phyloP scores from a whole-genome alignment of 37 sponge, comb jelly and placozoan species.

The Petrosia ficiformis region DNA sequence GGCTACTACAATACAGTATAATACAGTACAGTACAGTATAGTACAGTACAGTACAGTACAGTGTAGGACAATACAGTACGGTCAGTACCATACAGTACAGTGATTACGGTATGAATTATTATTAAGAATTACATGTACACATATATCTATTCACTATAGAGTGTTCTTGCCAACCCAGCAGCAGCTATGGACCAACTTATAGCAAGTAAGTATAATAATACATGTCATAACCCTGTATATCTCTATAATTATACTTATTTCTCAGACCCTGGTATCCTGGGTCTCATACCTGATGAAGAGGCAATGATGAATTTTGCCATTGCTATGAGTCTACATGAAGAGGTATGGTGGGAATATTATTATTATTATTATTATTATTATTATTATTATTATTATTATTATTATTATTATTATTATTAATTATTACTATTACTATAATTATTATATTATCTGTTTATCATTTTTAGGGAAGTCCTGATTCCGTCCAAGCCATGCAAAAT shows the following conservation, averaged over 20 bases:
- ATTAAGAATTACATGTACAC: no score
- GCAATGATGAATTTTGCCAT: conserved; percentile 92
- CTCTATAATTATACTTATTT: not conserved
- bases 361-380: not conserved
- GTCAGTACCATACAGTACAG: no score
- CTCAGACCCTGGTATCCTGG: conserved; percentile 61
- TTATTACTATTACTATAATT: no score
- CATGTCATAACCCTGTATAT: not conserved
- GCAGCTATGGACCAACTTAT: conserved; percentile 42
- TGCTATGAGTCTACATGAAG: conserved; percentile 72
- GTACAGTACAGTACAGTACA: no score
- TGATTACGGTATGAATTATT: no score
- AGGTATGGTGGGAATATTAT: not conserved
- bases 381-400: no score
- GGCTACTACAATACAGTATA: not conserved
- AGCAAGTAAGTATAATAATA: conserved; percentile 43
- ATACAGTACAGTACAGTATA: no score
- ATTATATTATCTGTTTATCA: no score
- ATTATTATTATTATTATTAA: no score
- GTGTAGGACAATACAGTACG: no score
- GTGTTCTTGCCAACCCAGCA: conserved; percentile 33
- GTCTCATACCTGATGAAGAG: conserved; percentile 69
- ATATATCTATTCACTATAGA: conserved; percentile 2
- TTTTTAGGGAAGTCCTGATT: not conserved
- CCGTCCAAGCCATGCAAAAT: conserved; percentile 21